Evolutionary conservation across 64 coral and sea anemone genomes (phyloP).

Genomic region (Stylophora pistillata): DNA sequence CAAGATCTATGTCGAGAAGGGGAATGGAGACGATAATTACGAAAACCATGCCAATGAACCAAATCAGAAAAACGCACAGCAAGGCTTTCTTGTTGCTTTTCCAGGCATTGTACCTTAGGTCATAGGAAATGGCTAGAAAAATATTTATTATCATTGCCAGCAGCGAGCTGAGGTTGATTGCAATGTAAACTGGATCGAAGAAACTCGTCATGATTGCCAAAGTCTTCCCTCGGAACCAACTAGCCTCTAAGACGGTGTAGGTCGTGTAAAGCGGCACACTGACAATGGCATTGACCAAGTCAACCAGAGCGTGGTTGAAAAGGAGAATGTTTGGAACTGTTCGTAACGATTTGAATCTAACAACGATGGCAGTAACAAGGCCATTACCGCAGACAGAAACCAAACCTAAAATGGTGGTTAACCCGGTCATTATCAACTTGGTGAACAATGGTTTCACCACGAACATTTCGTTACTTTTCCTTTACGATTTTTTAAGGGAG

Average conservation of each 20-base stretch:
- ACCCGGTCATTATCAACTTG: not conserved
- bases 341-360: slow-evolving; percentile 12
- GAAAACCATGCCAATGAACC: not conserved
- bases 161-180: slow-evolving; percentile 1
- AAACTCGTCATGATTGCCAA: not conserved
- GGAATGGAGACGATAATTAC: not conserved
- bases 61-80: not conserved
- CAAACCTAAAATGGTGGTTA: not conserved
- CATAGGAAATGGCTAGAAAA: not conserved
- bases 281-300: not conserved
- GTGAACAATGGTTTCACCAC: not conserved
- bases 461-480: not conserved
- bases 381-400: not conserved
- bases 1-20: not conserved
- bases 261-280: not conserved
- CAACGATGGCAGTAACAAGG: not conserved
- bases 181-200: not conserved
- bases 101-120: not conserved
- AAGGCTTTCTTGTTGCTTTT: not conserved
- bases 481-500: too few relatives aligned
- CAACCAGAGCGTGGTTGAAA: not conserved
- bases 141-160: not conserved
- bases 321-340: slow-evolving; percentile 5
- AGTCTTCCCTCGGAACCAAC: not conserved
- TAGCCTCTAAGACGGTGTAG: not conserved